Base-by-base conservation (phyloP, 2,888 invertebrate genomes). In the Sialis fuliginosa region DNA sequence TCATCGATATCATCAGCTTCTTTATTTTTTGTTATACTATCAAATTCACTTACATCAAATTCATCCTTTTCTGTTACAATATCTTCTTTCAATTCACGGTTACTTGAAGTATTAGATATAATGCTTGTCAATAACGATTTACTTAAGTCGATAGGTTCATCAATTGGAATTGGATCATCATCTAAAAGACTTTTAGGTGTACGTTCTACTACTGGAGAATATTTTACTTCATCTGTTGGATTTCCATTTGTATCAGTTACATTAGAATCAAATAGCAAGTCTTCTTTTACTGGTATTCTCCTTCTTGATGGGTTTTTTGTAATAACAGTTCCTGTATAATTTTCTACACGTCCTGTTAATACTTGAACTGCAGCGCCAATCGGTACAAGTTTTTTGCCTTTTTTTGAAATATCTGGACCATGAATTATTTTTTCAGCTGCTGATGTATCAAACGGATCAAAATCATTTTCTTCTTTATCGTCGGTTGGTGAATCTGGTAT, bases 361-460 rank as follows among this genome's bases (percentile, higher is more conserved):
- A 90, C 87, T 61, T 88, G 87, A 53, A 89, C 90, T 7, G 90
- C 90, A 48, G 84, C 75, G 6, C 90, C 90, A 50, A 90, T 75
- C 57, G 85, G 85, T 9, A 90, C 79, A 13, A 81, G 71, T 58
- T 84, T 86, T 58, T 85, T 80, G 8, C 85, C 86, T 57, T 77
- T 79, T 52, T 74, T 75, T 52, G 72, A 73, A 49, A 76, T 74
- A 55, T 83, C 83, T 45, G 80, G 79, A 22, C 82, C 81, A 59
- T 81, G 79, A 39, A 89, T 83, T 42, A 90, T 75, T 54, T 81
- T 81, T 54, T 90, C 88, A 7, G 88, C 90, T 56, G 79, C 85
- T 0, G 87, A 83, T 6, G 91, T 91, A 58, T 91, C 91, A 59
- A 91, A 91, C 1, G 90, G 87, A 66, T 85, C 85, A 9, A 42